These are phyloP conservation scores for Calyptommatus sinebrachiatus DNA, from an alignment of 2,113 vertebrate genomes.

Conservation along the genomic window DNA sequence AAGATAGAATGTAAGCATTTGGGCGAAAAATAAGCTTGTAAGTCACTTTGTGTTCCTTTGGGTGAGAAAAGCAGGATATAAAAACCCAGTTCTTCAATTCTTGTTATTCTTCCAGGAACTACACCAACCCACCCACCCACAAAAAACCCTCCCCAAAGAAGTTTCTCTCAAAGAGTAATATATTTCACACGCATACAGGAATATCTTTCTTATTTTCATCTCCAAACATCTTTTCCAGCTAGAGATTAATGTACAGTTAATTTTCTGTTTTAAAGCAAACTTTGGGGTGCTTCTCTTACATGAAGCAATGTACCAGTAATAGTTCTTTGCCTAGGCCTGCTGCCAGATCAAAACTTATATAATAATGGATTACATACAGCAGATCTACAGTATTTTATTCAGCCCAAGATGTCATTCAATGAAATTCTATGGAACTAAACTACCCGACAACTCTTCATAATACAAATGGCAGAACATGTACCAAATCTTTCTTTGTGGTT, in stretches of 20 bases:
- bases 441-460: conserved; percentile 15
- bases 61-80: background rate
- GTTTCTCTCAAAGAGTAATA: background rate
- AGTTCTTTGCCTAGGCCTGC: conserved; percentile 17
- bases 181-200: background rate
- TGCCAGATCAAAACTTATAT: conserved; percentile 31
- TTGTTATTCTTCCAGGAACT: too few species aligned
- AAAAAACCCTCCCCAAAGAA: too few species aligned
- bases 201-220: background rate
- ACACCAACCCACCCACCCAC: too few species aligned
- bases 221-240: conserved; percentile 8
- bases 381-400: conserved; percentile 28
- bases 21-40: too few species aligned
- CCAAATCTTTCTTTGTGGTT: background rate
- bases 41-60: too few species aligned
- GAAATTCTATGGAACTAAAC: conserved; percentile 23
- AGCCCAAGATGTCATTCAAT: conserved; percentile 19
- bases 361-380: conserved; percentile 21
- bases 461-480: conserved; percentile 19
- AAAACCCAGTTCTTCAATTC: background rate
- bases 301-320: conserved; percentile 2
- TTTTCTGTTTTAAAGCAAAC: conserved; percentile 33
- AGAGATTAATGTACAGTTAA: conserved; percentile 21
- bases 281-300: conserved; percentile 2
- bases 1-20: too few species aligned